phyloP scores from a whole-genome alignment of 2,888 invertebrate species.

The Anticlea derivata region DNA sequence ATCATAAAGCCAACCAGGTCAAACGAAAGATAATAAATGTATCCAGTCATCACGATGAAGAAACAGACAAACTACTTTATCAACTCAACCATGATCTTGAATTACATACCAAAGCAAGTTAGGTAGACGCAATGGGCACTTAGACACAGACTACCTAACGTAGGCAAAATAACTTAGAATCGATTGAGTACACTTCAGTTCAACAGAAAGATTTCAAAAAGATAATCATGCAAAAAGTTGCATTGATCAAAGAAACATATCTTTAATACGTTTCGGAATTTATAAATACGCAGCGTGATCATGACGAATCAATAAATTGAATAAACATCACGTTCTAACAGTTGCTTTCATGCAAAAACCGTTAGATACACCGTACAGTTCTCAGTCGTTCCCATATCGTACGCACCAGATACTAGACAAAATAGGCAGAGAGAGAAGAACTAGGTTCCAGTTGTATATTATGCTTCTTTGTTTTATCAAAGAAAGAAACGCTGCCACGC shows the following conservation, averaged over 20 bases:
- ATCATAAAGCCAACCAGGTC: slow-evolving; percentile 18
- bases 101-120: slow-evolving; percentile 7
- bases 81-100: slow-evolving; percentile 2
- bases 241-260: slow-evolving; percentile 23
- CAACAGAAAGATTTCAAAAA: not conserved
- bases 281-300: slow-evolving; percentile 26
- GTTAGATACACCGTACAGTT: not conserved
- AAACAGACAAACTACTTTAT: slow-evolving; percentile 3
- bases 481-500: too few species aligned
- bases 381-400: not conserved
- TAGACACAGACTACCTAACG: slow-evolving; percentile 1
- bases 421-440: not conserved
- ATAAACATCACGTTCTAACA: slow-evolving; percentile 16
- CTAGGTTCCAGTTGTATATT: not conserved
- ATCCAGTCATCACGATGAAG: slow-evolving; percentile 11
- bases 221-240: slow-evolving; percentile 6
- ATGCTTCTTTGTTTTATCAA: too few species aligned
- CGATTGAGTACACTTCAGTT: not conserved
- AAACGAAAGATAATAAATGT: slow-evolving; percentile 2
- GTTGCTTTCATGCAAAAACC: slow-evolving; percentile 6
- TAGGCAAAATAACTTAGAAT: not conserved
- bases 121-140: not conserved
- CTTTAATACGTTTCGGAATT: slow-evolving; percentile 27
- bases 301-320: slow-evolving; percentile 23
- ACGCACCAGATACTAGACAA: too few species aligned